Conservation (phyloP, 2,113 vertebrate species). For the Perccottus glenii region DNA sequence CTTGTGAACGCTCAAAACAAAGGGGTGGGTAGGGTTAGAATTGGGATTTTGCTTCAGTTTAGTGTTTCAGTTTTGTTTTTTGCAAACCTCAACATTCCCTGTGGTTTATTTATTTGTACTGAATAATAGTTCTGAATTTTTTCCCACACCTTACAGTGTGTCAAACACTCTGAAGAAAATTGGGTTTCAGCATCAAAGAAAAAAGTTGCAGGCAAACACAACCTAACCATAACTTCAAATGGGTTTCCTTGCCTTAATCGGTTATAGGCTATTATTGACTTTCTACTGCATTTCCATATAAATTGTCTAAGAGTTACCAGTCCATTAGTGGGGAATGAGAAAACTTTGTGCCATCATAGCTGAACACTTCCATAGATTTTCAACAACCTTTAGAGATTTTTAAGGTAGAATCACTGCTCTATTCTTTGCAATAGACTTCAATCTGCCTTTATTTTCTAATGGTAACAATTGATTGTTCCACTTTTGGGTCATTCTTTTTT, state of each 20-base stretch:
- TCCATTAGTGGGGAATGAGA: background rate
- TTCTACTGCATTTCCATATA: slow-evolving; percentile 33
- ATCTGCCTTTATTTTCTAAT: slow-evolving; percentile 25
- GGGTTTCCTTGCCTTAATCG: slow-evolving; percentile 20
- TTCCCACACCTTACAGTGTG: background rate
- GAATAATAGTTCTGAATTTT: background rate
- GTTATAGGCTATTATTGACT: slow-evolving; percentile 1
- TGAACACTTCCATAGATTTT: background rate
- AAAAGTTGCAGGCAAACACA: slow-evolving; percentile 4
- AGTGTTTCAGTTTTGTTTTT: no score
- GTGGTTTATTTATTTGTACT: no score
- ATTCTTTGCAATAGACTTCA: slow-evolving; percentile 12
- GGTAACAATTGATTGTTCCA: slow-evolving; percentile 13
- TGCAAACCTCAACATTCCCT: no score
- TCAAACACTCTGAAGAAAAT: background rate
- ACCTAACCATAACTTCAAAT: slow-evolving; percentile 22
- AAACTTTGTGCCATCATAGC: background rate
- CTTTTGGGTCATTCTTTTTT: slow-evolving; percentile 24
- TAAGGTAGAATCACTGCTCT: slow-evolving; percentile 11
- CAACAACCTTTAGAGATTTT: background rate
- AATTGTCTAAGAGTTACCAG: slow-evolving; percentile 23
- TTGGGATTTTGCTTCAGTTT: no score
- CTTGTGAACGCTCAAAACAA: no score
- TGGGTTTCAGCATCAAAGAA: background rate
- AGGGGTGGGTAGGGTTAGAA: no score